phyloP scores from a whole-genome alignment of 2,888 invertebrate genomes.

The Auanema sp. region DNA sequence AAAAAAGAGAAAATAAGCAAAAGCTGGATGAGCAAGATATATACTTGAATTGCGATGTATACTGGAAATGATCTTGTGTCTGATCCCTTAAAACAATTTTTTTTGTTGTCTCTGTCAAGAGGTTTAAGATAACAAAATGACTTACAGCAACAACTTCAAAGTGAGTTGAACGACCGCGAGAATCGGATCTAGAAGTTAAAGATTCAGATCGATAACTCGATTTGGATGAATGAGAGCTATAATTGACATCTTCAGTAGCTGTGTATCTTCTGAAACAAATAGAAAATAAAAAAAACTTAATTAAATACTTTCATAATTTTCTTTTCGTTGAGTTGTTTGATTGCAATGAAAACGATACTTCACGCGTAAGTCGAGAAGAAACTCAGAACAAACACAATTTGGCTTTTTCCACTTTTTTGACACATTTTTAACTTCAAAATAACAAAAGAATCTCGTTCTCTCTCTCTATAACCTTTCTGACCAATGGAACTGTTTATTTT shows the following conservation, averaged over 20 bases:
- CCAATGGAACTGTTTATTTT: too few species aligned
- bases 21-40: background rate
- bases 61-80: constrained; percentile 59
- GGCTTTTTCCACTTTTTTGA: too few species aligned
- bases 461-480: too few species aligned
- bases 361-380: constrained; percentile 4
- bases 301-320: background rate
- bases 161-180: constrained; percentile 49
- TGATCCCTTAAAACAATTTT: constrained; percentile 37
- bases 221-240: constrained; percentile 57
- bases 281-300: background rate
- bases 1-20: too few species aligned
- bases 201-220: constrained; percentile 56
- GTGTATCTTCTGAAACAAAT: constrained; percentile 53
- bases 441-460: too few species aligned
- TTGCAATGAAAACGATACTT: background rate
- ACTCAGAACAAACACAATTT: background rate
- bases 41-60: constrained; percentile 57
- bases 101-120: background rate
- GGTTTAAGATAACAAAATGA: background rate
- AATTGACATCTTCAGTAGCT: constrained; percentile 59
- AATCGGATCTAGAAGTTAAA: constrained; percentile 44
- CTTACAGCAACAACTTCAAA: constrained; percentile 53
- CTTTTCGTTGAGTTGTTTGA: background rate
- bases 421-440: too few species aligned